phyloP scores from a whole-genome alignment of 2,888 invertebrate genomes.

The Aspidiotus destructor region DNA sequence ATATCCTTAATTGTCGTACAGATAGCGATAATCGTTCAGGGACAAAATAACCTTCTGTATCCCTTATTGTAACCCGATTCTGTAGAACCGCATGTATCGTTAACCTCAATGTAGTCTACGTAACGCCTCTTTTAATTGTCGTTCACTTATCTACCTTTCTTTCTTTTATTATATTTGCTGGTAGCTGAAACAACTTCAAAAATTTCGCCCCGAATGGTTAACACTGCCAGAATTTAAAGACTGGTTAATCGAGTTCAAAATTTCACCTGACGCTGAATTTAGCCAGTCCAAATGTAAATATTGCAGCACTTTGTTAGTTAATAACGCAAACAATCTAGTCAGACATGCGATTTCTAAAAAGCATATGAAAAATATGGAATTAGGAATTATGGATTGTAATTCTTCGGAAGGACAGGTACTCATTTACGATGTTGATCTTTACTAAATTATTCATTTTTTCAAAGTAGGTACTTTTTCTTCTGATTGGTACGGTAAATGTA shows the following conservation, averaged over 20 bases:
- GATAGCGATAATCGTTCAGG: too few relatives aligned
- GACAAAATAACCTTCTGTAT: too few relatives aligned
- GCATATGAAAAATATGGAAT: slow-evolving; percentile 32
- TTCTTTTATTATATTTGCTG: slow-evolving; percentile 17
- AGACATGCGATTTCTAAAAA: slow-evolving; percentile 30
- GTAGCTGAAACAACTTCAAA: slow-evolving; percentile 27
- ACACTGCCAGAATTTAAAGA: slow-evolving; percentile 28
- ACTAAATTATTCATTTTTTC: too few relatives aligned
- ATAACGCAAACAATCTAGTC: slow-evolving; percentile 31
- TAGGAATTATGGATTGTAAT: slow-evolving; percentile 4
- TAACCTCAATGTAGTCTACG: neutral
- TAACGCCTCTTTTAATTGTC: too few relatives aligned
- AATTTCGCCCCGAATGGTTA: slow-evolving; percentile 30
- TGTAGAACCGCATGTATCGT: slow-evolving; percentile 4
- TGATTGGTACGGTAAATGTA: too few relatives aligned
- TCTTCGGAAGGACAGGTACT: slow-evolving; percentile 13
- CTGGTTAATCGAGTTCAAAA: slow-evolving; percentile 30
- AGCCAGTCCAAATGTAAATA: slow-evolving; percentile 28
- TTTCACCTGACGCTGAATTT: slow-evolving; percentile 15
- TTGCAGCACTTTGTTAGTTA: slow-evolving; percentile 30
- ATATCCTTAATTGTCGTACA: too few relatives aligned
- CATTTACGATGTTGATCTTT: neutral
- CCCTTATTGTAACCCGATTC: neutral
- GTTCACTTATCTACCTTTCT: too few relatives aligned
- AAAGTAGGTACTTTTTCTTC: neutral